phyloP scores from a whole-genome alignment of 2,797 vertebrate species.

The Clarias platycephalus region DNA sequence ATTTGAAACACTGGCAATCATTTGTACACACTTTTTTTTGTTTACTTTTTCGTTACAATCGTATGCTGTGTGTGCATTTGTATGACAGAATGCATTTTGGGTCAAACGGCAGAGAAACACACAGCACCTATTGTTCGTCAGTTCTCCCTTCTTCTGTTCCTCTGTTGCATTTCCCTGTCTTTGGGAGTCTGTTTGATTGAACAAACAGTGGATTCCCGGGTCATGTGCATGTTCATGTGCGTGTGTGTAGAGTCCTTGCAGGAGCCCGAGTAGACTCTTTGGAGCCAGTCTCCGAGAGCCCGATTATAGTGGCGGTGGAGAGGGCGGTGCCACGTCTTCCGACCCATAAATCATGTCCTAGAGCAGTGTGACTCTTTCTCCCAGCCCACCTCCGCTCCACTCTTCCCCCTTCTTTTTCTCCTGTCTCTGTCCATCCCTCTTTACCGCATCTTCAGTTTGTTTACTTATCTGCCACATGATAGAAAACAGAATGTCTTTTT shows the following conservation, averaged over 20 bases:
- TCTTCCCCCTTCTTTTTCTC: slow-evolving; percentile 57
- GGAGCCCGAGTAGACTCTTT: slow-evolving; percentile 67
- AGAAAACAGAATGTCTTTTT: not conserved
- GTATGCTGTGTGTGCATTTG: slow-evolving; percentile 19
- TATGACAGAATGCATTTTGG: slow-evolving; percentile 41
- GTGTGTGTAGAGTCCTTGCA: slow-evolving; percentile 46
- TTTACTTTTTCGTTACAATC: not conserved
- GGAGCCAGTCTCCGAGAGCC: slow-evolving; percentile 70
- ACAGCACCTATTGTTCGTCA: slow-evolving; percentile 65
- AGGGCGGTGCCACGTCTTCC: slow-evolving; percentile 68
- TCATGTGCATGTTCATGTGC: slow-evolving; percentile 1
- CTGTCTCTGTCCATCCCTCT: slow-evolving; percentile 10
- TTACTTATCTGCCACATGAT: not conserved
- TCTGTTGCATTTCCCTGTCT: slow-evolving; percentile 35
- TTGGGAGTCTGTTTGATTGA: slow-evolving; percentile 51
- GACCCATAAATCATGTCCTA: slow-evolving; percentile 72
- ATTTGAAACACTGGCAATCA: not conserved
- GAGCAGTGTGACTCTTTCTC: slow-evolving; percentile 59
- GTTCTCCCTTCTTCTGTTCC: slow-evolving; percentile 35
- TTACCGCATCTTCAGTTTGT: not conserved
- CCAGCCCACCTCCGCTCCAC: slow-evolving; percentile 56
- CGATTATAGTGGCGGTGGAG: slow-evolving; percentile 72
- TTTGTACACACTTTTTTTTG: not conserved
- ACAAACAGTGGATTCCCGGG: slow-evolving; percentile 54
- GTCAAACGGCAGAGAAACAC: slow-evolving; percentile 49